A percentile compares a stretch with the other conserved stretches of the same genome.
These are phyloP conservation scores for Drosophila lacertosa DNA, from an alignment of 1,140 invertebrate genomes.

Conservation along the genomic window DNA sequence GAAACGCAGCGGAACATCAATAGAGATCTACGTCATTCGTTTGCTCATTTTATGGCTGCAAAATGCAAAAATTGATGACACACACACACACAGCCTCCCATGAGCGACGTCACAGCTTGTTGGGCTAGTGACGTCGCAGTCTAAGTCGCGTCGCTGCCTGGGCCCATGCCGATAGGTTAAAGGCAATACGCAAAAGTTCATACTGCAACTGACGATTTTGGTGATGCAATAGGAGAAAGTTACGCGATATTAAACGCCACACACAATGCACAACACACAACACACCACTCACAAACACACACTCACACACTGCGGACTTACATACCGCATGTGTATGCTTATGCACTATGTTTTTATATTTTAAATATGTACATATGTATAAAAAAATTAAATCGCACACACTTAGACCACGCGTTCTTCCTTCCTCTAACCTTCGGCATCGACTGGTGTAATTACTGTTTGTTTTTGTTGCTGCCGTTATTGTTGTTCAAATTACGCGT, in stretches of 20 bases:
- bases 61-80: conserved; percentile 32
- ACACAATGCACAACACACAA: conserved; percentile 11
- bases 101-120: conserved; percentile 38
- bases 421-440: background rate
- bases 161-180: conserved; percentile 19
- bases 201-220: conserved; percentile 35
- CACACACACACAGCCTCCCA: conserved; percentile 1
- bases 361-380: background rate
- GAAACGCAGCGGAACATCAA: conserved; percentile 31
- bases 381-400: background rate
- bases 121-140: conserved; percentile 28
- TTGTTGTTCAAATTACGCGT: conserved; percentile 42
- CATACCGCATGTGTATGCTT: too few species aligned
- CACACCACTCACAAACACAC: too few species aligned
- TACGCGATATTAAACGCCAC: conserved; percentile 33
- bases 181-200: conserved; percentile 25
- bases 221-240: conserved; percentile 60
- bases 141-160: conserved; percentile 4
- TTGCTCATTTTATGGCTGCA: conserved; percentile 45
- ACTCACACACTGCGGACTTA: background rate
- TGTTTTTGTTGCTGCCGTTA: conserved; percentile 44
- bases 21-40: conserved; percentile 44
- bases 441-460: conserved; percentile 6
- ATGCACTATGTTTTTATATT: too few species aligned
- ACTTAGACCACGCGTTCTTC: conserved; percentile 10